These are phyloP conservation scores for Onychorhynchus coronatus DNA, from an alignment of 2,113 vertebrate genomes.

Conservation along the genomic window DNA sequence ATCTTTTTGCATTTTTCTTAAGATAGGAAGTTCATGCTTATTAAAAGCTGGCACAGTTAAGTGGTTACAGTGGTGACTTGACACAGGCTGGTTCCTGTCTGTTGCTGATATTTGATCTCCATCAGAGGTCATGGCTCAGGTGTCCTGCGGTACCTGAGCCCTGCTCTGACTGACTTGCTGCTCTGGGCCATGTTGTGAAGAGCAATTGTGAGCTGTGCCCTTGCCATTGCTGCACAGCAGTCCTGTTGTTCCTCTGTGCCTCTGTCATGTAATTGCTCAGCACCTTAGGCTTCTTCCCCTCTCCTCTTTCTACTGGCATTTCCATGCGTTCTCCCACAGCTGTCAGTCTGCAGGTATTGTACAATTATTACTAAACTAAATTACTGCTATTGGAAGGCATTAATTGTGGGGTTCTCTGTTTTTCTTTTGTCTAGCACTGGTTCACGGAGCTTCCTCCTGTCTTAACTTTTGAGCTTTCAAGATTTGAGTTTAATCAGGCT, in stretches of 20 bases:
- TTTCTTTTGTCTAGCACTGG: constrained; percentile 85
- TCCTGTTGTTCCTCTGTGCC: neutral
- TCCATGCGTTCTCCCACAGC: neutral
- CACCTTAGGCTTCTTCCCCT: neutral
- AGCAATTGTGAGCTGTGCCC: neutral
- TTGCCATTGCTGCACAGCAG: neutral
- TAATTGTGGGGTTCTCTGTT: neutral
- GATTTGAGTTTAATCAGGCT: constrained; percentile 98
- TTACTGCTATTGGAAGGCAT: neutral
- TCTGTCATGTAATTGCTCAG: neutral
- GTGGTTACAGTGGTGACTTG: neutral
- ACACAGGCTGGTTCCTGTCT: neutral
- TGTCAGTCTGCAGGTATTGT: neutral
- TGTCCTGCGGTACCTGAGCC: neutral
- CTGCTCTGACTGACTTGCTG: neutral
- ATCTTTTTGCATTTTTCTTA: neutral
- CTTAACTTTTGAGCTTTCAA: constrained; percentile 95
- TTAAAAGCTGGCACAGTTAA: neutral
- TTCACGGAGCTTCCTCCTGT: constrained; percentile 97
- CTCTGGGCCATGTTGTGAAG: neutral
- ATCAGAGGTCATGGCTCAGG: neutral
- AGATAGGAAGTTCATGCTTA: neutral
- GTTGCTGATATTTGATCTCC: neutral
- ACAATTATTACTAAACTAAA: neutral
- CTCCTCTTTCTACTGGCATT: neutral